These are phyloP conservation scores for Metacarcinus magister DNA, from an alignment of 2,888 invertebrate species.

Conservation along the genomic window DNA sequence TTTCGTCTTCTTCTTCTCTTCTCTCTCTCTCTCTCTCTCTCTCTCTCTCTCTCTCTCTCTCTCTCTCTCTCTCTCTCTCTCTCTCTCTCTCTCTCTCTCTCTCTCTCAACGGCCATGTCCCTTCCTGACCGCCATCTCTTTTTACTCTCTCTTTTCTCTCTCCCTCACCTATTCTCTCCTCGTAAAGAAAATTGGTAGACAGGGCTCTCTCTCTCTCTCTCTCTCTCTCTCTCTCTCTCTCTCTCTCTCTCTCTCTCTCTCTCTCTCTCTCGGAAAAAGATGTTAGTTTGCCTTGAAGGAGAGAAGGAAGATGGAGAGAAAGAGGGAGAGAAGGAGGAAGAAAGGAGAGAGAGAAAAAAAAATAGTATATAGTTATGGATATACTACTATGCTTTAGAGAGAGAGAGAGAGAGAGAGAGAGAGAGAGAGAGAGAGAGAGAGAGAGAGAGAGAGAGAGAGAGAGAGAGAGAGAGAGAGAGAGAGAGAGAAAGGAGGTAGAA, in stretches of 20 bases:
- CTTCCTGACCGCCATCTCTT: conserved; percentile 18
- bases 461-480: not conserved
- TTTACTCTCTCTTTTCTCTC: not conserved
- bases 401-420: not conserved
- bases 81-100: conserved; percentile 22
- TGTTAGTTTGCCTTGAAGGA: not conserved
- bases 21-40: not conserved
- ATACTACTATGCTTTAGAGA: too few species aligned
- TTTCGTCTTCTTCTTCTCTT: too few species aligned
- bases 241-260: conserved; percentile 63
- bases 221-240: conserved; percentile 61
- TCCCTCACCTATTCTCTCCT: not conserved
- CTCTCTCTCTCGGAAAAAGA: not conserved
- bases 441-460: not conserved
- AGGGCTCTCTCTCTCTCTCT: conserved; percentile 47
- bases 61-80: conserved; percentile 26
- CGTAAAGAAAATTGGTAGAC: not conserved
- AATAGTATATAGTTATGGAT: not conserved
- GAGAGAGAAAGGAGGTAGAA: not conserved
- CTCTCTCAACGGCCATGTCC: not conserved
- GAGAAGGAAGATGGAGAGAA: not conserved
- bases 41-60: not conserved
- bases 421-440: not conserved
- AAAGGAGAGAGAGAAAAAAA: not conserved
- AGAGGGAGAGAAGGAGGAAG: not conserved